These are phyloP conservation scores for Pipistrellus pygmaeus DNA, from an alignment of 2,797 vertebrate genomes.

Conservation along the genomic window DNA sequence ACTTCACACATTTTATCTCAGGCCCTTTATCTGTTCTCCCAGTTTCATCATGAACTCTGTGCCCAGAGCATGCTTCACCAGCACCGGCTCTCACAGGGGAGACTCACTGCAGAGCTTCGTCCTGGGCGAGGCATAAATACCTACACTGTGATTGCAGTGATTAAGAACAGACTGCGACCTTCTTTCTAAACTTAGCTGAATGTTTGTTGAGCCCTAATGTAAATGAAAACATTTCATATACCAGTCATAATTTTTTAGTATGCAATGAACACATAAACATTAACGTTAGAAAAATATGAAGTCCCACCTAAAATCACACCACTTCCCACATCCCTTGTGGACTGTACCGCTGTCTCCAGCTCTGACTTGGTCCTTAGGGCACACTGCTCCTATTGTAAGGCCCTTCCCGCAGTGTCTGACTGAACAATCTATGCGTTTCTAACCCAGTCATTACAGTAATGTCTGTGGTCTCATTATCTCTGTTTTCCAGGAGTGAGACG, in stretches of 20 bases:
- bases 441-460: background rate
- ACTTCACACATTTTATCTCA: accelerated
- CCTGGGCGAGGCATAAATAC: background rate
- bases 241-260: background rate
- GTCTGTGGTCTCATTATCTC: background rate
- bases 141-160: too few species aligned
- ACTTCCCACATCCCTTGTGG: background rate
- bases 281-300: background rate
- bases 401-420: background rate
- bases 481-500: background rate
- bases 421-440: background rate
- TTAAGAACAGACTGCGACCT: background rate
- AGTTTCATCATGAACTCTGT: accelerated
- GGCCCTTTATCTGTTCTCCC: accelerated
- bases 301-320: background rate
- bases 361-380: accelerated
- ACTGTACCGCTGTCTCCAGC: background rate
- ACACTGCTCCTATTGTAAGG: background rate
- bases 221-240: background rate
- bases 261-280: background rate
- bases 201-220: background rate
- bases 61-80: accelerated
- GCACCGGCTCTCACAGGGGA: accelerated
- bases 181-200: background rate
- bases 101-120: too few species aligned